These are phyloP conservation scores for Lysandra bellargus DNA, from an alignment of 2,888 invertebrate genomes.

Conservation along the genomic window DNA sequence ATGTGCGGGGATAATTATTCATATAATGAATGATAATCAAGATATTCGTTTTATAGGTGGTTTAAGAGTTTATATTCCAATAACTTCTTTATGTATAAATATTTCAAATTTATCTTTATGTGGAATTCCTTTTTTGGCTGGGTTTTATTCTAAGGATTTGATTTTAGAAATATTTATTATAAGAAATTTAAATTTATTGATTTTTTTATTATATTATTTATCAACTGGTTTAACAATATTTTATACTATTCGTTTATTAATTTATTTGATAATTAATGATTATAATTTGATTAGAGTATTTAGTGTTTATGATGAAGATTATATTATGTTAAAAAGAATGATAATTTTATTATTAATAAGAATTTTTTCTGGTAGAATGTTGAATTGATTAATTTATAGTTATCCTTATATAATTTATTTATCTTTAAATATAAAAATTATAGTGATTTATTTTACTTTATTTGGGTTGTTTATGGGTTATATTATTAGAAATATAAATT, in stretches of 20 bases:
- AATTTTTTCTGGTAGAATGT: constrained; percentile 74
- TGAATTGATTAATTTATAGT: constrained; percentile 79
- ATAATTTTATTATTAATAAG: constrained; percentile 73
- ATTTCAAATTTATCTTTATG: constrained; percentile 82
- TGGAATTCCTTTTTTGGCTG: constrained; percentile 83
- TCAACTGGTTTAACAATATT: constrained; percentile 80
- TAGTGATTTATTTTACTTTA: constrained; percentile 75
- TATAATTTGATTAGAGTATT: constrained; percentile 71
- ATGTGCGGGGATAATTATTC: constrained; percentile 86
- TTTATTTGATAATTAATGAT: constrained; percentile 75
- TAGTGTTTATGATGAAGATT: constrained; percentile 74
- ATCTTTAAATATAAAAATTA: constrained; percentile 72
- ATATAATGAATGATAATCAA: constrained; percentile 82
- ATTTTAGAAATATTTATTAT: constrained; percentile 80
- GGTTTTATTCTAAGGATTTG: constrained; percentile 84
- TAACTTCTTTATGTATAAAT: constrained; percentile 78
- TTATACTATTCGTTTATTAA: constrained; percentile 79
- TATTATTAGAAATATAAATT: constrained; percentile 65
- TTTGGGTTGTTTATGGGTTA: constrained; percentile 63
- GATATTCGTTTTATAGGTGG: constrained; percentile 84
- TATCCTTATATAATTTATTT: constrained; percentile 78
- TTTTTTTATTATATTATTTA: constrained; percentile 78
- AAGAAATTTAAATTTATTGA: constrained; percentile 75
- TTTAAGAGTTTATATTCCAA: constrained; percentile 70
- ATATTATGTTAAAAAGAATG: constrained; percentile 72